Conservation (phyloP, 2,113 vertebrate species). For the Stegastes partitus region DNA sequence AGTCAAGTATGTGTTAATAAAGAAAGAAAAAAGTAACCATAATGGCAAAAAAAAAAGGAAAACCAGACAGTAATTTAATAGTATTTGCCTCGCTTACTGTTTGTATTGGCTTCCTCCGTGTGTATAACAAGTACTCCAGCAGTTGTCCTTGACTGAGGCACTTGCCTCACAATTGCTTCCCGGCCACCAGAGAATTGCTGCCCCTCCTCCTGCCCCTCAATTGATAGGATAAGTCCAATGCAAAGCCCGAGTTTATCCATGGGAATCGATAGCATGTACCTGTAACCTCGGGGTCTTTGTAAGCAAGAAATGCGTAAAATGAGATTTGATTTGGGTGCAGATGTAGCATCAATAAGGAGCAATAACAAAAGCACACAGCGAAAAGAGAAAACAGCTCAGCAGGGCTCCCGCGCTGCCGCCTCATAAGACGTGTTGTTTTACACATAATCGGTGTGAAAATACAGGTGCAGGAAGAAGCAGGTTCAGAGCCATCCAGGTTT, state of each 20-base stretch:
- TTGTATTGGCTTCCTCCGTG: background rate
- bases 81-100: background rate
- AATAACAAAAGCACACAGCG: conserved; percentile 20
- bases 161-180: conserved; percentile 2
- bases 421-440: conserved; percentile 16
- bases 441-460: background rate
- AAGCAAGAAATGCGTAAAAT: conserved; percentile 41
- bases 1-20: background rate
- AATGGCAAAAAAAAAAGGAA: background rate
- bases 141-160: conserved; percentile 19
- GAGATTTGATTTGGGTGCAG: conserved; percentile 39
- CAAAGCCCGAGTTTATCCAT: conserved; percentile 15
- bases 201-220: background rate
- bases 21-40: conserved; percentile 12
- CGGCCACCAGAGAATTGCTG: background rate
- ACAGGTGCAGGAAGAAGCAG: background rate
- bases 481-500: background rate
- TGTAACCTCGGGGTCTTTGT: conserved; percentile 35
- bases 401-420: conserved; percentile 12
- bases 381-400: background rate
- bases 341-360: conserved; percentile 42
- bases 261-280: conserved; percentile 9
- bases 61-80: background rate
- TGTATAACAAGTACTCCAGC: background rate
- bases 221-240: conserved; percentile 20